Percentiles rank a stretch among this genome's conserved stretches.
phyloP scores from a whole-genome alignment of 2,113 vertebrate species.

The Trematomus loennbergii region DNA sequence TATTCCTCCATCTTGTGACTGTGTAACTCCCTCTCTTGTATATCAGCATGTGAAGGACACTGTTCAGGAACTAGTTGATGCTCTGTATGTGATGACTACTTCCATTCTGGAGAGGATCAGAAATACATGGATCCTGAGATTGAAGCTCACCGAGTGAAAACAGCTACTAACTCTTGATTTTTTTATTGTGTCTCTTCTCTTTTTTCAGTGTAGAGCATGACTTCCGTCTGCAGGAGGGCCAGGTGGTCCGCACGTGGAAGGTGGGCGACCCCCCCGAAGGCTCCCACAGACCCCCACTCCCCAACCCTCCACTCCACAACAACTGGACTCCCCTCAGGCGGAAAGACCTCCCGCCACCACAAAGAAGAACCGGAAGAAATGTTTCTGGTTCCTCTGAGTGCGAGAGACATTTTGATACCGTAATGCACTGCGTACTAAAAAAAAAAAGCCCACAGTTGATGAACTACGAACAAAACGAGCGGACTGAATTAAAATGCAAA shows the following conservation, averaged over 20 bases:
- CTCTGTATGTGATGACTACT: too few relatives aligned
- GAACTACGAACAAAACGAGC: slow-evolving; percentile 32
- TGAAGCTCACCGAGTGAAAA: too few relatives aligned
- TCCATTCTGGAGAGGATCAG: too few relatives aligned
- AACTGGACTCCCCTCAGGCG: slow-evolving; percentile 78
- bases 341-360: slow-evolving; percentile 66
- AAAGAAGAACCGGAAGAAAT: slow-evolving; percentile 85
- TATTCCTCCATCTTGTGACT: too few relatives aligned
- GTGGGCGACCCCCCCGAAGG: slow-evolving; percentile 80
- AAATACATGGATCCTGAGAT: too few relatives aligned
- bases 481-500: slow-evolving; percentile 49
- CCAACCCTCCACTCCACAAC: slow-evolving; percentile 64
- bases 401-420: slow-evolving; percentile 54
- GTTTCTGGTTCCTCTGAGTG: slow-evolving; percentile 86
- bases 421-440: slow-evolving; percentile 48
- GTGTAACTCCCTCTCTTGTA: too few relatives aligned
- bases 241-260: slow-evolving; percentile 84
- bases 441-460: slow-evolving; percentile 3
- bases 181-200: slow-evolving; percentile 12
- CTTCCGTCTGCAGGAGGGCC: slow-evolving; percentile 85
- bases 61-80: too few relatives aligned
- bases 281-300: slow-evolving; percentile 72
- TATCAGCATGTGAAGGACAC: too few relatives aligned
- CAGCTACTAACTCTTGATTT: neutral
- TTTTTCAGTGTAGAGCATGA: slow-evolving; percentile 83